These are phyloP conservation scores for Sylvia borin DNA, from an alignment of 2,797 vertebrate genomes.

Conservation along the genomic window DNA sequence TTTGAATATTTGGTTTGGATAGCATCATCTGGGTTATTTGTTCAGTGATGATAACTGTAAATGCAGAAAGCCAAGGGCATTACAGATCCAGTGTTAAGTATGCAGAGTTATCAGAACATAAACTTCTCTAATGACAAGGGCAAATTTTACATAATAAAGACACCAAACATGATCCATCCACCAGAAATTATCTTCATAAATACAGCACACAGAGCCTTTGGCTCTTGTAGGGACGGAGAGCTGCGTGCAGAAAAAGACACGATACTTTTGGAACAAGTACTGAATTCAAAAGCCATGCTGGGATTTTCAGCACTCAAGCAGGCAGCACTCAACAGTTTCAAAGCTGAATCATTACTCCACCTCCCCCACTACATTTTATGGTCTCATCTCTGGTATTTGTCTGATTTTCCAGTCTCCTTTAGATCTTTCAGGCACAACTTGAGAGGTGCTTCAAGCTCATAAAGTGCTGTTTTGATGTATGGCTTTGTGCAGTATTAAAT, in stretches of 20 bases:
- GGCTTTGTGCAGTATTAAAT: not conserved
- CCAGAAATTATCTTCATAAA: conserved; percentile 11
- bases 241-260: not conserved
- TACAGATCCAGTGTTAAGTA: conserved; percentile 12
- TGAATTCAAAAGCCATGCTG: not conserved
- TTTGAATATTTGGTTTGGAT: conserved; percentile 36
- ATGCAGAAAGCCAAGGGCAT: not conserved
- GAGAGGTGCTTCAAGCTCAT: not conserved
- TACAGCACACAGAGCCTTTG: not conserved
- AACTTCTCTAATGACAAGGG: conserved; percentile 20
- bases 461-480: not conserved
- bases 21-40: conserved; percentile 39
- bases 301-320: not conserved
- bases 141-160: conserved; percentile 32
- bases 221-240: not conserved
- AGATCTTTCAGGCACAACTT: not conserved
- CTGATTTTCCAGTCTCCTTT: not conserved
- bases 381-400: not conserved
- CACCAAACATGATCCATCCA: not conserved
- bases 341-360: not conserved
- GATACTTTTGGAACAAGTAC: not conserved
- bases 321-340: not conserved
- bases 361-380: not conserved
- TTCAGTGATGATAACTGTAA: conserved; percentile 41
- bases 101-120: conserved; percentile 50